Conservation (phyloP, 2,888 invertebrate genomes). For the Ptilodon capucinus region DNA sequence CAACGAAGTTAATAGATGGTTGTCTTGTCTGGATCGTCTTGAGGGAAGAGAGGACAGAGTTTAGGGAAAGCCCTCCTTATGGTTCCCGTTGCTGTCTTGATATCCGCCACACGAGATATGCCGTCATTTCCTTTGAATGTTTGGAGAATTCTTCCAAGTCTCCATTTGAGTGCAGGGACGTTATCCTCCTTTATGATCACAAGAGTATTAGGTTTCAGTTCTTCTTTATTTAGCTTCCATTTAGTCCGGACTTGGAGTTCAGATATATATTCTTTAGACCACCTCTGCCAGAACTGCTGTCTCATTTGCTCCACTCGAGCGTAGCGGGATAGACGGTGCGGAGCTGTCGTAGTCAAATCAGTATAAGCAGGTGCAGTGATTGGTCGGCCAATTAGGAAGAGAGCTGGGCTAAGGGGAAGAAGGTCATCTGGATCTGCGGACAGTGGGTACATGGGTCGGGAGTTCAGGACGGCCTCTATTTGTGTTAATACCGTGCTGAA, state of each 20-base stretch:
- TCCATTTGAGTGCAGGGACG: neutral
- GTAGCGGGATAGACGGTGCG: neutral
- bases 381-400: slow-evolving; percentile 1
- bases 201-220: neutral
- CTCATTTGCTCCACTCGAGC: slow-evolving; percentile 1
- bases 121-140: neutral
- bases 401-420: neutral
- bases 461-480: slow-evolving; percentile 2
- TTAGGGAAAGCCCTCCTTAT: neutral
- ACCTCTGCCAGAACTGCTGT: slow-evolving; percentile 1
- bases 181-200: neutral
- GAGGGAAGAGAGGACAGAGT: neutral
- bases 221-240: neutral
- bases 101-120: neutral
- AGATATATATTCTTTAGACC: slow-evolving; percentile 5
- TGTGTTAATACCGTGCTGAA: neutral
- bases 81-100: neutral
- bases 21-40: too few species aligned
- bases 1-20: too few species aligned
- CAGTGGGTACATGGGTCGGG: neutral
- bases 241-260: slow-evolving; percentile 1
- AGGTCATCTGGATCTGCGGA: neutral
- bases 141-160: neutral
- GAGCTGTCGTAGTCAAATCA: neutral
- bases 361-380: neutral